Conservation (phyloP, 2,797 vertebrate species). For the Bovichtus variegatus region DNA sequence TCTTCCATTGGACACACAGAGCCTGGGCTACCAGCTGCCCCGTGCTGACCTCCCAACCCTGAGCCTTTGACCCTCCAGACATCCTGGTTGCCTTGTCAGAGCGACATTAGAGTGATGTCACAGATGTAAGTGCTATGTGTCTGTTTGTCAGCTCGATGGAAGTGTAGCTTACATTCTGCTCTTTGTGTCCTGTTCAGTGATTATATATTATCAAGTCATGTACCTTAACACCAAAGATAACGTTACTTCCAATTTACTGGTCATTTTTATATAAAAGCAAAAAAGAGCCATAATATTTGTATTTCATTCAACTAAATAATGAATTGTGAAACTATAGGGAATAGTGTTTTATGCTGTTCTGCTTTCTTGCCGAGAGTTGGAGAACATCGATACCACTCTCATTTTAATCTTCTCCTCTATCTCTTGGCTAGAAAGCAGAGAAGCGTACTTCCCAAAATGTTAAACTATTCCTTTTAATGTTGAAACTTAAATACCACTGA, state of each 20-base stretch:
- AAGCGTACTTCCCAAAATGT: neutral
- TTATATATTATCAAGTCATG: neutral
- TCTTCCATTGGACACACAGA: constrained; percentile 7
- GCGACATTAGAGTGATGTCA: neutral
- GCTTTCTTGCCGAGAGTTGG: neutral
- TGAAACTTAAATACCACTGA: neutral
- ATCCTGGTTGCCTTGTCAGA: neutral
- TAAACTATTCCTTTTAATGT: neutral
- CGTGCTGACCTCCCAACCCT: constrained; percentile 35
- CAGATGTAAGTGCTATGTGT: neutral
- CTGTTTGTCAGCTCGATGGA: neutral
- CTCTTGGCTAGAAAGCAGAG: neutral
- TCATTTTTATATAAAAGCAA: neutral
- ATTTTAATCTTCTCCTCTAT: neutral
- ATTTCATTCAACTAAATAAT: neutral
- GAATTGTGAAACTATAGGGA: neutral
- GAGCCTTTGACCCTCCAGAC: constrained; percentile 27
- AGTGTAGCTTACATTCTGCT: neutral
- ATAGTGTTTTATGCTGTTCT: neutral
- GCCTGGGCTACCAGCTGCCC: constrained; percentile 41
- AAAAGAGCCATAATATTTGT: neutral
- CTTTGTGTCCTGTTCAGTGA: neutral
- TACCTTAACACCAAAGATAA: neutral
- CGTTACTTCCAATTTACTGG: neutral
- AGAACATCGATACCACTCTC: too few relatives aligned